Base-by-base conservation (phyloP, 2,113 vertebrate genomes). In the Podilymbus podiceps region DNA sequence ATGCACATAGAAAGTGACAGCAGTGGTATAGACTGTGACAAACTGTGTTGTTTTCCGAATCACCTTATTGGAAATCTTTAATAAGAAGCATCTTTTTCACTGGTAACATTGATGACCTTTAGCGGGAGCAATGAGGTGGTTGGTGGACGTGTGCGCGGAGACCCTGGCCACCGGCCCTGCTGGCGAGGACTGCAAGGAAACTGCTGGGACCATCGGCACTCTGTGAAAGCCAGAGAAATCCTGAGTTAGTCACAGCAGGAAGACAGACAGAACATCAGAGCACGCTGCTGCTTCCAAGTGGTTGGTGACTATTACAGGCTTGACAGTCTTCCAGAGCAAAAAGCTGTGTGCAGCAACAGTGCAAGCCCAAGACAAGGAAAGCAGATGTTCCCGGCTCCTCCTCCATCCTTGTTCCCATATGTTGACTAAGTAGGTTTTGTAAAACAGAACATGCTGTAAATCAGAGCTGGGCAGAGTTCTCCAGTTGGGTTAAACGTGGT, bases 351-450 rank as follows among this genome's bases (percentile, higher is more conserved):
- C 72, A 66, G 85, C 56, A 82, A 67, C 8, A 75, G 33, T 38
- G 85, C 35, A 79, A 96, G 49, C 49, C 60, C 56, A 59, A 89
- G 89, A 95, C 80, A 93, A 89, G 95, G 55, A 93, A 93, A 95
- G 80, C 73, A 90, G 90, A 96, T 96, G 94, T 88, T 94, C 74
- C 71, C 0, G 0, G n/a, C 85, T 88, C 95, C 79, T 96, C 89
- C 81, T 89, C 35, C 11, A 30, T 80, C 40, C 85, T 84, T 77
- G 73, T 91, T 95, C 84, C 69, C 93, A 69, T 80, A 69, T 88
- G 86, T 80, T 49, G 68, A 22, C 58, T 52, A 47, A 94, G 52
- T 53, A 53, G 33, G 25, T 69, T 85, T 90, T 79, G 31, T 90
- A 69, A 90, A 81, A 40, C 47, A 83, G 69, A 82, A 71, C 33